Percentiles rank a stretch among this genome's conserved stretches.
Evolutionary conservation across 1,140 invertebrate genomes (phyloP).

Genomic region (Sminthurinus signatus): DNA sequence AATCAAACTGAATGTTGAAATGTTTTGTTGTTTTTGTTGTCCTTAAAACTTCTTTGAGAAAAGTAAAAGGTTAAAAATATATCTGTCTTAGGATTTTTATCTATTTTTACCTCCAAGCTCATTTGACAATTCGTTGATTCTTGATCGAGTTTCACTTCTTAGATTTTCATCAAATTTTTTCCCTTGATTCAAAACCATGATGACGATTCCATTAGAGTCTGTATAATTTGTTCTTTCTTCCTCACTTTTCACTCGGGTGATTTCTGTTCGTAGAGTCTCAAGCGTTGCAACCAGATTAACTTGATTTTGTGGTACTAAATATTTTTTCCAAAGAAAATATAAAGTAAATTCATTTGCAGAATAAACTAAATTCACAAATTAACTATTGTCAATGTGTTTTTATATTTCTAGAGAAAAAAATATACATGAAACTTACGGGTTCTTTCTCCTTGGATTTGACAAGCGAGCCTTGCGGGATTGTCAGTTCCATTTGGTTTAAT

Average conservation of each 20-base stretch:
- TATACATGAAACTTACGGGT: neutral
- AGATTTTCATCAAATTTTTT: constrained; percentile 17
- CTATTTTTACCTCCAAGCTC: constrained; percentile 28
- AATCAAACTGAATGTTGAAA: too few relatives aligned
- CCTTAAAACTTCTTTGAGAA: too few relatives aligned
- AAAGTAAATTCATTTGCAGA: neutral
- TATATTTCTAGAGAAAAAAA: neutral
- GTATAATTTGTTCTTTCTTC: constrained; percentile 13
- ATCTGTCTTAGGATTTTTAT: too few relatives aligned
- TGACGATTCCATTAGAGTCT: constrained; percentile 21
- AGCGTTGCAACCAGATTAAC: neutral
- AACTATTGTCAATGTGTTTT: neutral
- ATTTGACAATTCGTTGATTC: constrained; percentile 8
- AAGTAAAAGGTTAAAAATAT: too few relatives aligned
- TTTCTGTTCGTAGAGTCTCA: constrained; percentile 1
- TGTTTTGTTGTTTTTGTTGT: too few relatives aligned
- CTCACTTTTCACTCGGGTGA: constrained; percentile 10
- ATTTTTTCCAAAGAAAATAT: neutral
- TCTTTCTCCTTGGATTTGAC: constrained; percentile 14
- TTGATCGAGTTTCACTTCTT: constrained; percentile 10
- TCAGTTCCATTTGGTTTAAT: constrained; percentile 33
- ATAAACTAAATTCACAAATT: neutral
- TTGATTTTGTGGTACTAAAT: constrained; percentile 6
- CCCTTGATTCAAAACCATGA: constrained; percentile 32
- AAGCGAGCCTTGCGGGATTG: constrained; percentile 23